A percentile compares a stretch with the other conserved stretches of the same genome.
Conservation (phyloP, 2,113 vertebrate species). For the Siniperca chuatsi region DNA sequence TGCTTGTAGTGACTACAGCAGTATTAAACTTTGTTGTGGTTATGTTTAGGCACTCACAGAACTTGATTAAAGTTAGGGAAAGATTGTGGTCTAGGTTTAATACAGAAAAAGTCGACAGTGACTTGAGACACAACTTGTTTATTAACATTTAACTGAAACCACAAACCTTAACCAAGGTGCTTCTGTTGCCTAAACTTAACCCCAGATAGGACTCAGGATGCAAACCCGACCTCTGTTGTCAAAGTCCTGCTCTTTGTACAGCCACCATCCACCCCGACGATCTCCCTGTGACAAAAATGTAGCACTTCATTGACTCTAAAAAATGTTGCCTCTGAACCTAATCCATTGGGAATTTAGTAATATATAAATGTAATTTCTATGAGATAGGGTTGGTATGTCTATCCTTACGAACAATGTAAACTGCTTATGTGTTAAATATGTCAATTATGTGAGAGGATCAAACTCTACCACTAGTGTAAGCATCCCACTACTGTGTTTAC, state of each 20-base stretch:
- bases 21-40: not conserved
- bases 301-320: no score
- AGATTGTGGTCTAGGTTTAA: not conserved
- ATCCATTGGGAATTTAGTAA: not conserved
- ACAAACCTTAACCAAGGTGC: not conserved
- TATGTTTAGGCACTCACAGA: not conserved
- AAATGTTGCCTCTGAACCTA: no score
- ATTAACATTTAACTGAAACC: not conserved
- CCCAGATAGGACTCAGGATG: not conserved
- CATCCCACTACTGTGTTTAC: not conserved
- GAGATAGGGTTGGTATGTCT: not conserved
- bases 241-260: not conserved
- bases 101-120: not conserved
- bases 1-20: not conserved
- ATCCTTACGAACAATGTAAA: not conserved
- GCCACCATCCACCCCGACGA: no score
- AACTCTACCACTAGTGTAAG: not conserved
- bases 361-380: not conserved
- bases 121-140: not conserved
- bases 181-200: not conserved
- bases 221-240: not conserved
- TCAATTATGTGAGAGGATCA: not conserved
- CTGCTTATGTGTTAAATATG: not conserved
- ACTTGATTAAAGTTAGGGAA: not conserved
- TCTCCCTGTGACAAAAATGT: no score